A percentile compares a stretch with the other conserved stretches of the same genome.
phyloP scores from a whole-genome alignment of 2,797 vertebrate species.

The Sebastes oblongus region DNA sequence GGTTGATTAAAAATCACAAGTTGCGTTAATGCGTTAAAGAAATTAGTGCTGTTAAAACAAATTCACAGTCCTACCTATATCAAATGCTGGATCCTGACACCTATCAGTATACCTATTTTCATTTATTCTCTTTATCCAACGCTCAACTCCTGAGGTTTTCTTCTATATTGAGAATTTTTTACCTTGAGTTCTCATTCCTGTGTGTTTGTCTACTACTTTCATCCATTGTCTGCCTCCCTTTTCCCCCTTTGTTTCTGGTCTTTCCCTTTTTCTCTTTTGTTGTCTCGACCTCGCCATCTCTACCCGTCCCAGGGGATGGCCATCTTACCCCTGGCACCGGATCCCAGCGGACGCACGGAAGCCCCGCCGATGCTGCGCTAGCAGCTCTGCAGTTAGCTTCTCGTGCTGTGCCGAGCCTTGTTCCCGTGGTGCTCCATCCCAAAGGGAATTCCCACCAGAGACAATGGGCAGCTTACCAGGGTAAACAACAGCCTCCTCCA shows the following conservation, averaged over 20 bases:
- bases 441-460: slow-evolving; percentile 79
- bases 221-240: slow-evolving; percentile 10
- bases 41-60: too few species aligned
- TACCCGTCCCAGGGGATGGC: slow-evolving; percentile 60
- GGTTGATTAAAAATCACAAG: accelerated
- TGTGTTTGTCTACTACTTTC: slow-evolving; percentile 28
- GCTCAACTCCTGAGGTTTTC: background rate
- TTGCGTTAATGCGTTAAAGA: too few species aligned
- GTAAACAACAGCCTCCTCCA: slow-evolving; percentile 79
- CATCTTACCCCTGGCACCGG: slow-evolving; percentile 65
- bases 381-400: slow-evolving; percentile 49
- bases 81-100: background rate
- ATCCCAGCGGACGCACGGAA: slow-evolving; percentile 61
- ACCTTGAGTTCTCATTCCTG: slow-evolving; percentile 14
- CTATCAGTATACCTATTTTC: background rate
- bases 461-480: slow-evolving; percentile 82
- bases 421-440: slow-evolving; percentile 68
- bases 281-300: slow-evolving; percentile 58
- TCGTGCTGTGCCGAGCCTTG: slow-evolving; percentile 35
- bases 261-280: slow-evolving; percentile 38
- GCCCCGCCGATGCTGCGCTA: slow-evolving; percentile 39
- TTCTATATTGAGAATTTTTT: background rate
- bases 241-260: slow-evolving; percentile 13
- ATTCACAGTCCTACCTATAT: too few species aligned
- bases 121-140: background rate